Conservation (phyloP, 2,888 invertebrate genomes). For the Ichneumoninae sp. region DNA sequence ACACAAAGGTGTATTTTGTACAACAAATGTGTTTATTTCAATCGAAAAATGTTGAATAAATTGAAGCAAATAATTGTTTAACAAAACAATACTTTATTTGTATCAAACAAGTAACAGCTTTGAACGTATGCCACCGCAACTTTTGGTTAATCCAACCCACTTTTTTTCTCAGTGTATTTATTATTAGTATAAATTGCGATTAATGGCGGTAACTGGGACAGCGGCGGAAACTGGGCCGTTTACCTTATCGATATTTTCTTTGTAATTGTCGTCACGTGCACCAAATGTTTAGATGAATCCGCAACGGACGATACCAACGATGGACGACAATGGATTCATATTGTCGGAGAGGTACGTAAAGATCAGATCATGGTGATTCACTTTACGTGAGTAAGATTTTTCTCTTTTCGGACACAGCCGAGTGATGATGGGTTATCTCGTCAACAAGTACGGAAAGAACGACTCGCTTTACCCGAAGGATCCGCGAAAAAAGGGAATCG, state of each 20-base stretch:
- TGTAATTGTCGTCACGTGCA: not conserved
- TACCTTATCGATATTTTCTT: not conserved
- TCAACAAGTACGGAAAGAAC: slow-evolving; percentile 92
- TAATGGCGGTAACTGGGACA: too few species aligned
- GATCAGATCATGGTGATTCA: not conserved
- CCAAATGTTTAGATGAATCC: slow-evolving; percentile 88
- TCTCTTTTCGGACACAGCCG: slow-evolving; percentile 85
- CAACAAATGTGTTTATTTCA: too few species aligned
- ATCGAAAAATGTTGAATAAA: too few species aligned
- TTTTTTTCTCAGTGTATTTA: too few species aligned
- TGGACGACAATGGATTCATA: slow-evolving; percentile 92
- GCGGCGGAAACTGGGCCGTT: too few species aligned
- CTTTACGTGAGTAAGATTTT: not conserved
- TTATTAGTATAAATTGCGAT: too few species aligned
- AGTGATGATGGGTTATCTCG: slow-evolving; percentile 92
- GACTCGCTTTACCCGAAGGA: slow-evolving; percentile 91
- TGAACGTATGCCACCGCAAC: too few species aligned
- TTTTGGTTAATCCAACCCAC: too few species aligned
- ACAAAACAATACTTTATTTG: too few species aligned
- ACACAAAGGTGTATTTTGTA: too few species aligned
- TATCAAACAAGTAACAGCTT: too few species aligned
- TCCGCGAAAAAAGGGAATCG: slow-evolving; percentile 90
- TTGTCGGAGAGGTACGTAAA: slow-evolving; percentile 89
- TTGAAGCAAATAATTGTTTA: too few species aligned
- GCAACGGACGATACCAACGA: slow-evolving; percentile 93